Conservation (phyloP, 2,113 vertebrate genomes). For the Megaceryle torquata region DNA sequence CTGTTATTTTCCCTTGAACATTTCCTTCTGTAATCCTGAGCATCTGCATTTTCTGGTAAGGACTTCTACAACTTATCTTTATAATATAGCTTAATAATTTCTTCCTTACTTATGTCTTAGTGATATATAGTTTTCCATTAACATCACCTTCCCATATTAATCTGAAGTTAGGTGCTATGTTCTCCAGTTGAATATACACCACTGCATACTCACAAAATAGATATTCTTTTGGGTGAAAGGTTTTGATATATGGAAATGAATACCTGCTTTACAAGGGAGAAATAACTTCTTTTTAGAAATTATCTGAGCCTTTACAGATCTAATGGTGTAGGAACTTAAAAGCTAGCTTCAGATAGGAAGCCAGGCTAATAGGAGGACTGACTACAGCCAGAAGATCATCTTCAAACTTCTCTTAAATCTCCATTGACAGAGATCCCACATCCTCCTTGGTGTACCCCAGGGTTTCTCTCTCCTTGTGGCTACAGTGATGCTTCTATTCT, state of each 20-base stretch:
- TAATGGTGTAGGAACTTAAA: background rate
- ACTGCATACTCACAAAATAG: background rate
- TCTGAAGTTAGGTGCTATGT: background rate
- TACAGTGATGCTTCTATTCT: background rate
- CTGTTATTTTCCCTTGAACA: background rate
- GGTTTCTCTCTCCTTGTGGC: background rate
- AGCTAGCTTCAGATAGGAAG: background rate
- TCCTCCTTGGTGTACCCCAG: rapidly evolving
- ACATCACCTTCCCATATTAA: background rate
- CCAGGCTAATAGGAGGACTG: background rate
- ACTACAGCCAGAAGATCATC: background rate
- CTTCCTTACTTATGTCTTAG: background rate
- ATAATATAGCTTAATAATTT: background rate
- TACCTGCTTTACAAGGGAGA: background rate
- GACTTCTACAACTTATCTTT: background rate
- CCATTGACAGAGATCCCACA: background rate
- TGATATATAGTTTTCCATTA: background rate
- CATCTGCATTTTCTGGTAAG: background rate
- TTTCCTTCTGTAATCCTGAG: background rate
- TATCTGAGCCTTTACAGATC: background rate
- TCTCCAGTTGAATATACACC: background rate
- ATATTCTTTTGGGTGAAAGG: background rate
- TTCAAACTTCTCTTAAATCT: background rate
- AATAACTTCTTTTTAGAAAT: background rate
- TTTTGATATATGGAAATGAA: background rate